Evolutionary conservation across 2,888 invertebrate genomes (phyloP).

Genomic region (Agrochola macilenta): DNA sequence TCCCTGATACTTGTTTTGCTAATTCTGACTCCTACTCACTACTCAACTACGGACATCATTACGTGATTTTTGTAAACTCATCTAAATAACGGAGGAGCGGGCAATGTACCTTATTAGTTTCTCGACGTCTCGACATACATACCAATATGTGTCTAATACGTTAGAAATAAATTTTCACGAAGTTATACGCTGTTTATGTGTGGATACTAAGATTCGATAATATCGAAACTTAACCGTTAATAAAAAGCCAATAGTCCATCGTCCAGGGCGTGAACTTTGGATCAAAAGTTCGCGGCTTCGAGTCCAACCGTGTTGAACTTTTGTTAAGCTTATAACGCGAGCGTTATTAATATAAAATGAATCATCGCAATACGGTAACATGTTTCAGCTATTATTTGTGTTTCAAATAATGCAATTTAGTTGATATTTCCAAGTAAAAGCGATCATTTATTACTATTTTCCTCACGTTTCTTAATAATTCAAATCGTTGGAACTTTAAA

Average conservation of each 20-base stretch:
- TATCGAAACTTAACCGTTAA: conserved; percentile 45
- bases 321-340: conserved; percentile 43
- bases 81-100: background rate
- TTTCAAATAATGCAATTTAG: conserved; percentile 19
- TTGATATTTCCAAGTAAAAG: conserved; percentile 26
- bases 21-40: conserved; percentile 16
- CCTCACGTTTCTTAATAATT: conserved; percentile 55
- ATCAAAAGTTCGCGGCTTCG: conserved; percentile 54
- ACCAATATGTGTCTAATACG: background rate
- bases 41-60: background rate
- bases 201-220: conserved; percentile 35
- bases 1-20: conserved; percentile 10
- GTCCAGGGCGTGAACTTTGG: conserved; percentile 54
- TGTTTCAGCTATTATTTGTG: conserved; percentile 33
- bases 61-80: background rate
- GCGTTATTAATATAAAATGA: conserved; percentile 49
- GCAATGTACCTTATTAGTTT: background rate
- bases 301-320: conserved; percentile 50
- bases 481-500: conserved; percentile 52
- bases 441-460: conserved; percentile 38
- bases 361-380: conserved; percentile 29
- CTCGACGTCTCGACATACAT: background rate
- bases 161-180: conserved; percentile 7
- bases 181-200: conserved; percentile 26
- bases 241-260: conserved; percentile 49